Evolutionary conservation across 2,888 invertebrate species (phyloP).

Genomic region (Mythimna albipuncta): DNA sequence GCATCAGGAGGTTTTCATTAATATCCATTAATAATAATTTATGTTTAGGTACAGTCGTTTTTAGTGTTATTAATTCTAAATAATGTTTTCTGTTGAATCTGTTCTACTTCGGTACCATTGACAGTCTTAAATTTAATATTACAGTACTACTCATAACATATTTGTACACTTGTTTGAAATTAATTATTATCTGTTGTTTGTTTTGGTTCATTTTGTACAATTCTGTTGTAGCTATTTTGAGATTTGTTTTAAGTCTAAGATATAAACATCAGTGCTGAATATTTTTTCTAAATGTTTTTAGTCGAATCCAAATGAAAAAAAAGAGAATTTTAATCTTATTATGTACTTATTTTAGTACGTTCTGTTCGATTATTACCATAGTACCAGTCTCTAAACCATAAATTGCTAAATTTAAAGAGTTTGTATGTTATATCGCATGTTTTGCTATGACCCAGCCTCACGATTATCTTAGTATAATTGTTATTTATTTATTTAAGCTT

Average conservation of each 20-base stretch:
- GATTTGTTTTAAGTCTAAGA: neutral
- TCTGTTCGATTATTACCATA: neutral
- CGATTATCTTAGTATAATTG: neutral
- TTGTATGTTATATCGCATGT: too few species aligned
- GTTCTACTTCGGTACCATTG: too few species aligned
- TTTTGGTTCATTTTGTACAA: too few species aligned
- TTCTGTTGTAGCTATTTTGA: neutral
- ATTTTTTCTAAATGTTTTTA: neutral
- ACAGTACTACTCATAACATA: neutral
- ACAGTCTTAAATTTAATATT: neutral
- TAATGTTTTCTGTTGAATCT: neutral
- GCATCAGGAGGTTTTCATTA: conserved; percentile 1
- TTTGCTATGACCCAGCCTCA: too few species aligned
- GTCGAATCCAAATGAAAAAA: neutral
- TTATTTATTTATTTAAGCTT: neutral
- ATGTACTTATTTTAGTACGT: neutral
- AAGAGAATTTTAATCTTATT: neutral
- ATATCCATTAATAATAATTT: neutral
- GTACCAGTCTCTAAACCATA: too few species aligned
- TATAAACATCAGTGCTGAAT: neutral
- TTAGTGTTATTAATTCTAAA: neutral
- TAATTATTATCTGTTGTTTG: neutral
- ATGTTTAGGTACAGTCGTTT: neutral
- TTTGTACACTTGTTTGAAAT: neutral
- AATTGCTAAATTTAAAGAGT: too few species aligned